A percentile compares a stretch with the other conserved stretches of the same genome.
Evolutionary conservation across 2,888 invertebrate species (phyloP).

Genomic region (Drosophila mulleri): DNA sequence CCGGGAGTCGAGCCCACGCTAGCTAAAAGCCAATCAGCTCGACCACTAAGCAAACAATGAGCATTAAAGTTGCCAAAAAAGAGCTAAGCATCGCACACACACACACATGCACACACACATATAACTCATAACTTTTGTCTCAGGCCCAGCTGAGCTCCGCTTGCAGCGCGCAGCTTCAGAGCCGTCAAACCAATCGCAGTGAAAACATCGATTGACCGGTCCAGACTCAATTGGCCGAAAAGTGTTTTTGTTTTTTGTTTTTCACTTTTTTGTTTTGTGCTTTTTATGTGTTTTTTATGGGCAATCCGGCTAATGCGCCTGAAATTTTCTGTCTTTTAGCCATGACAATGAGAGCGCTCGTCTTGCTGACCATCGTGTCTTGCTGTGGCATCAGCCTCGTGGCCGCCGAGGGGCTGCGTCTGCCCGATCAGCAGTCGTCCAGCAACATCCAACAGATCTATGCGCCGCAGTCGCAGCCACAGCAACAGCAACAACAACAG

Average conservation of each 20-base stretch:
- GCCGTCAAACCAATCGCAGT: slow-evolving; percentile 49
- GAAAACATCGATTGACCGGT: slow-evolving; percentile 63
- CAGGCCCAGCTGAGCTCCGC: slow-evolving; percentile 24
- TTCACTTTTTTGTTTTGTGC: neutral
- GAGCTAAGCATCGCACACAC: neutral
- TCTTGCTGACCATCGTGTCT: slow-evolving; percentile 85
- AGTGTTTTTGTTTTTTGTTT: slow-evolving; percentile 25
- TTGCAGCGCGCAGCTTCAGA: slow-evolving; percentile 42
- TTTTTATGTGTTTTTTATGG: slow-evolving; percentile 3
- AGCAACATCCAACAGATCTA: slow-evolving; percentile 69
- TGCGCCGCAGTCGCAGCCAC: slow-evolving; percentile 66
- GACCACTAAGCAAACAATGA: slow-evolving; percentile 51
- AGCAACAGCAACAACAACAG: slow-evolving; percentile 55
- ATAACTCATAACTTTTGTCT: slow-evolving; percentile 26
- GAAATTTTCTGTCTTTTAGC: slow-evolving; percentile 72
- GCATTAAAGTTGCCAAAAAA: slow-evolving; percentile 50
- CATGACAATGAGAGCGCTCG: slow-evolving; percentile 60
- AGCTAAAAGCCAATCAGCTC: slow-evolving; percentile 41
- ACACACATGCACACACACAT: neutral
- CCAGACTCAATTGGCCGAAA: slow-evolving; percentile 46
- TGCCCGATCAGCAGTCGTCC: slow-evolving; percentile 85
- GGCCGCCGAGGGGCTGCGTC: slow-evolving; percentile 87
- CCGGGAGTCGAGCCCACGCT: slow-evolving; percentile 31
- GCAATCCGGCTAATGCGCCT: slow-evolving; percentile 56
- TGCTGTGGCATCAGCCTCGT: slow-evolving; percentile 86